Conservation (phyloP, 2,888 invertebrate species). For the Parnassius apollo region DNA sequence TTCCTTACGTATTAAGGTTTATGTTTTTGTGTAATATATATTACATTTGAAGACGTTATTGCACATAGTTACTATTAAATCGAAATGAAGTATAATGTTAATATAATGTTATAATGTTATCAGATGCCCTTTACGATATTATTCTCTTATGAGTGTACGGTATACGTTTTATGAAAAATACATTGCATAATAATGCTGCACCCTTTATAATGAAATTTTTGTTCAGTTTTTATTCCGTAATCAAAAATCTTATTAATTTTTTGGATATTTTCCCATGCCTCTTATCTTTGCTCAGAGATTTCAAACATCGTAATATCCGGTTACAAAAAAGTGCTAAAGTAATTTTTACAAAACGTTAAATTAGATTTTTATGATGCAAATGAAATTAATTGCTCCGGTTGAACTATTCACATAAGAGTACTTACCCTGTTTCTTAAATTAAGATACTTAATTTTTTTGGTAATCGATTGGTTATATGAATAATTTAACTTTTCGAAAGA, state of each 20-base stretch:
- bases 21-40: neutral
- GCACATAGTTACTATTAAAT: neutral
- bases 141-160: slow-evolving; percentile 13
- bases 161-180: slow-evolving; percentile 12
- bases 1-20: neutral
- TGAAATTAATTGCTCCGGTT: too few relatives aligned
- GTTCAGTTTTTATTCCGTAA: too few relatives aligned
- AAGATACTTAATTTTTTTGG: too few relatives aligned
- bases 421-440: too few relatives aligned
- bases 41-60: neutral
- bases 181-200: slow-evolving; percentile 17
- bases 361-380: too few relatives aligned
- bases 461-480: too few relatives aligned
- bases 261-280: neutral
- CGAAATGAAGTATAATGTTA: slow-evolving; percentile 26
- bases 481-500: too few relatives aligned
- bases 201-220: slow-evolving; percentile 11
- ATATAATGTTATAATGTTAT: neutral
- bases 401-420: too few relatives aligned
- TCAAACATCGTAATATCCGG: slow-evolving; percentile 4
- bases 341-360: neutral
- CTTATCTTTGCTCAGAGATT: neutral
- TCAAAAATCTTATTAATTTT: too few relatives aligned
- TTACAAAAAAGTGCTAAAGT: neutral
- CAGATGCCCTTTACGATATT: slow-evolving; percentile 22